A percentile compares a stretch with the other conserved stretches of the same genome.
Evolutionary conservation across 2,797 vertebrate genomes (phyloP).

Genomic region (Salmo trutta): DNA sequence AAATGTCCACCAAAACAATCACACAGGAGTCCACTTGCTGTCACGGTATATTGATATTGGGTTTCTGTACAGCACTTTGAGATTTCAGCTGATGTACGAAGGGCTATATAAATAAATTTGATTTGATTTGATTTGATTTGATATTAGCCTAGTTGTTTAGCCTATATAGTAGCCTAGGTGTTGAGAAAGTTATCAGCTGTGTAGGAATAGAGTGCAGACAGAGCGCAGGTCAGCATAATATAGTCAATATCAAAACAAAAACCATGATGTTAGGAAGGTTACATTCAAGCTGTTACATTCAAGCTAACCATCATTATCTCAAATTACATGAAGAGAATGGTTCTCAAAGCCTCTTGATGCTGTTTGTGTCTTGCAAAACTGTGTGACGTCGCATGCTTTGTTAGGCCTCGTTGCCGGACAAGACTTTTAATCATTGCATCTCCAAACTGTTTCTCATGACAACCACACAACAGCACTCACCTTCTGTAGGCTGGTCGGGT

Average conservation of each 20-base stretch:
- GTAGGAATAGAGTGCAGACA: not conserved
- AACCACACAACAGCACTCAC: slow-evolving; percentile 66
- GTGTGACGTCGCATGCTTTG: too few species aligned
- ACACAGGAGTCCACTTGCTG: not conserved
- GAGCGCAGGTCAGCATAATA: not conserved
- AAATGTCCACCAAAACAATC: slow-evolving; percentile 16
- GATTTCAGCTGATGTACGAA: too few species aligned
- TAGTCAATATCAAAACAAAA: not conserved
- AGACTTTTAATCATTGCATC: too few species aligned
- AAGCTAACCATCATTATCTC: not conserved
- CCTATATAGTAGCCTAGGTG: not conserved
- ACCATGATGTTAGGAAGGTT: not conserved
- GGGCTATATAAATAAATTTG: too few species aligned
- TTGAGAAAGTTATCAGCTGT: not conserved
- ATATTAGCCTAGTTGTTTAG: not conserved
- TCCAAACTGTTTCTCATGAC: not conserved
- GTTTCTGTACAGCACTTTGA: too few species aligned
- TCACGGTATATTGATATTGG: not conserved
- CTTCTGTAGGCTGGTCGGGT: slow-evolving; percentile 94
- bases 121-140: too few species aligned
- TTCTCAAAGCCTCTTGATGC: too few species aligned
- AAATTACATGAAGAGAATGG: too few species aligned
- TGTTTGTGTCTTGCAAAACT: too few species aligned
- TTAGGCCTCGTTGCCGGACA: too few species aligned
- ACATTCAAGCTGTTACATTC: not conserved